Evolutionary conservation across 2,113 vertebrate genomes (phyloP).

Genomic region (Chascanopsetta lugubris): DNA sequence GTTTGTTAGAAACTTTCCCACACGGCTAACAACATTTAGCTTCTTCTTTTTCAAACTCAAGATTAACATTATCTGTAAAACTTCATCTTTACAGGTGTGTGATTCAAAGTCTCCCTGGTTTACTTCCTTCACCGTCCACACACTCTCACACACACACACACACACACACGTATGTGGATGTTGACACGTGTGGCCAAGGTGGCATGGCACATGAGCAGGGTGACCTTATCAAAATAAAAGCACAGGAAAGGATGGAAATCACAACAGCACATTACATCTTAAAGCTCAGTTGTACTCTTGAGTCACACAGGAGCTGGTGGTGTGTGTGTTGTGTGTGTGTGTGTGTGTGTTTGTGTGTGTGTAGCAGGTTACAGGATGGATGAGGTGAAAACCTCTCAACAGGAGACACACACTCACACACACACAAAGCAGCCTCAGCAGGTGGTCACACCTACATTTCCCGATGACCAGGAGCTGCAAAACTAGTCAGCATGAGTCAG

Average conservation of each 20-base stretch:
- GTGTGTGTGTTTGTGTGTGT: too few relatives aligned
- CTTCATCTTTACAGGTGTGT: conserved; percentile 2
- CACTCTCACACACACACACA: conserved; percentile 11
- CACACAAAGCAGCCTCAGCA: conserved; percentile 21
- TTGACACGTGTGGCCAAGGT: conserved; percentile 55
- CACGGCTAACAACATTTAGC: conserved; percentile 28
- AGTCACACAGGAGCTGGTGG: conserved; percentile 54
- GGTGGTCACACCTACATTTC: conserved; percentile 7
- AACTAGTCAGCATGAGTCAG: conserved; percentile 29
- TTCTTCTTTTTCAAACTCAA: background rate
- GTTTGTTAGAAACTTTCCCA: conserved; percentile 29
- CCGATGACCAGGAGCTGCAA: background rate
- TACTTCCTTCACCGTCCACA: conserved; percentile 23
- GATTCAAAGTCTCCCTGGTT: conserved; percentile 17
- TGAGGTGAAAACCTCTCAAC: conserved; percentile 10
- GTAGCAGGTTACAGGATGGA: background rate
- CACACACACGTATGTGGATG: conserved; percentile 16
- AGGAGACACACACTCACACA: background rate
- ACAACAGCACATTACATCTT: conserved; percentile 38
- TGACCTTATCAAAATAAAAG: conserved; percentile 16
- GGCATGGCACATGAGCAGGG: conserved; percentile 61
- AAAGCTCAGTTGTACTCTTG: conserved; percentile 36
- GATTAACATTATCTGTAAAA: conserved; percentile 28
- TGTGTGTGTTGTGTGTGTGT: background rate
- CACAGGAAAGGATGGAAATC: conserved; percentile 4